phyloP scores from a whole-genome alignment of 2,797 vertebrate species.

The Nyctibius grandis region DNA sequence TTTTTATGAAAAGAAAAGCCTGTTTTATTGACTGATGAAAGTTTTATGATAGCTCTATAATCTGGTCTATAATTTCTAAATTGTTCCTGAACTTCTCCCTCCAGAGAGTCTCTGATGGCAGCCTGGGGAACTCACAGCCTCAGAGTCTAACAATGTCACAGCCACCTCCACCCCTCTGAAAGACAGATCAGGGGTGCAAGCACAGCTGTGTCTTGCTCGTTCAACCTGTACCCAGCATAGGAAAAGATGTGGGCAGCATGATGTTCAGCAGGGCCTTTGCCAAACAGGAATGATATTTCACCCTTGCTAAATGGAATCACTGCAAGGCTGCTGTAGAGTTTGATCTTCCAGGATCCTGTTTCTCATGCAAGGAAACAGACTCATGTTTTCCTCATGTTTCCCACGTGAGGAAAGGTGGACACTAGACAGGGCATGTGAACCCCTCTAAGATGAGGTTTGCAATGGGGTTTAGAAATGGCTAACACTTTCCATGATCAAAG shows the following conservation, averaged over 20 bases:
- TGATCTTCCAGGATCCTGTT: not conserved
- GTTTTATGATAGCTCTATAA: conserved; percentile 68
- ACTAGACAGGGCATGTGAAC: not conserved
- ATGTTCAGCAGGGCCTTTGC: not conserved
- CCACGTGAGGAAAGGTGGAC: not conserved
- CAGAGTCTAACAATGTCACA: not conserved
- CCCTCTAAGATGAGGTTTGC: not conserved
- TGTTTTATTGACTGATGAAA: conserved; percentile 74
- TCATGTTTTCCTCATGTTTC: not conserved
- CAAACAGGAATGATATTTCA: not conserved
- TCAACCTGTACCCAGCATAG: not conserved
- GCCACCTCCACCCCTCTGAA: not conserved
- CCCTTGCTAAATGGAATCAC: not conserved
- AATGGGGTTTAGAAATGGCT: not conserved
- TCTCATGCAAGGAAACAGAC: not conserved
- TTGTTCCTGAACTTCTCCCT: conserved; percentile 54
- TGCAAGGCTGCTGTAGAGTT: not conserved
- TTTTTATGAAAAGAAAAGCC: conserved; percentile 62
- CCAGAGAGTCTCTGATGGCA: not conserved
- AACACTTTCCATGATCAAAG: not conserved
- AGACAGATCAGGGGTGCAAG: not conserved
- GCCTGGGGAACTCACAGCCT: not conserved
- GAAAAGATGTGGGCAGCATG: not conserved
- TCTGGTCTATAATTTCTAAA: conserved; percentile 69
- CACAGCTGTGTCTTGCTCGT: not conserved